Percentiles rank a stretch among this genome's conserved stretches.
phyloP scores from a whole-genome alignment of 2,113 vertebrate species.

The Zosterops lateralis region DNA sequence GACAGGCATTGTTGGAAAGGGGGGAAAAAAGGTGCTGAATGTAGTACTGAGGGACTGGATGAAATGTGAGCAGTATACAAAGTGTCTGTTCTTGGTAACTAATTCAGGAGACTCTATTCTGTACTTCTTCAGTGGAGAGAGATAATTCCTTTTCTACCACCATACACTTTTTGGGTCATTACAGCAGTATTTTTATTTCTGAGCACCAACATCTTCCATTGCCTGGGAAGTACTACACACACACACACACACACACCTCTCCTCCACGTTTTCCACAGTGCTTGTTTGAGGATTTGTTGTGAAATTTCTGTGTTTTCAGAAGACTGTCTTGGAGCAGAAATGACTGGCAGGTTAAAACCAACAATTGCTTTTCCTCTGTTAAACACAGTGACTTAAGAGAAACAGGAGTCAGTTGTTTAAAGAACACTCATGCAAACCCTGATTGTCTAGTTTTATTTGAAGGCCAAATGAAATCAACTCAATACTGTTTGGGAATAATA shows the following conservation, averaged over 20 bases:
- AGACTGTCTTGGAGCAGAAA: not conserved
- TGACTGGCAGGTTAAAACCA: not conserved
- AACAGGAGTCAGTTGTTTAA: not conserved
- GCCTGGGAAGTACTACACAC: not conserved
- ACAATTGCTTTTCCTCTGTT: not conserved
- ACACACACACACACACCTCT: not conserved
- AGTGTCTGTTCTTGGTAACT: not conserved
- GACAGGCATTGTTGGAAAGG: not conserved
- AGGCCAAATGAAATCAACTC: not conserved
- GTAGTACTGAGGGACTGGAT: not conserved
- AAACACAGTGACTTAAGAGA: not conserved
- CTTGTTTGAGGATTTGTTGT: not conserved
- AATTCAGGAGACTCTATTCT: not conserved
- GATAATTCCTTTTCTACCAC: not conserved
- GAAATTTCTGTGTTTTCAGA: not conserved
- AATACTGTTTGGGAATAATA: not conserved
- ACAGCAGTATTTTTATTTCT: not conserved
- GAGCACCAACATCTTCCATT: not conserved
- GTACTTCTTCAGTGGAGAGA: not conserved
- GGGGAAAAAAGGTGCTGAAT: not conserved
- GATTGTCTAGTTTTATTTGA: not conserved
- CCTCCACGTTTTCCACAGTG: not conserved
- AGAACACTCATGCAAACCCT: not conserved
- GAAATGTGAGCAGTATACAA: not conserved
- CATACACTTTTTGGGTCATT: rapidly evolving